These are phyloP conservation scores for Eleginops maclovinus DNA, from an alignment of 2,113 vertebrate genomes.

Conservation along the genomic window DNA sequence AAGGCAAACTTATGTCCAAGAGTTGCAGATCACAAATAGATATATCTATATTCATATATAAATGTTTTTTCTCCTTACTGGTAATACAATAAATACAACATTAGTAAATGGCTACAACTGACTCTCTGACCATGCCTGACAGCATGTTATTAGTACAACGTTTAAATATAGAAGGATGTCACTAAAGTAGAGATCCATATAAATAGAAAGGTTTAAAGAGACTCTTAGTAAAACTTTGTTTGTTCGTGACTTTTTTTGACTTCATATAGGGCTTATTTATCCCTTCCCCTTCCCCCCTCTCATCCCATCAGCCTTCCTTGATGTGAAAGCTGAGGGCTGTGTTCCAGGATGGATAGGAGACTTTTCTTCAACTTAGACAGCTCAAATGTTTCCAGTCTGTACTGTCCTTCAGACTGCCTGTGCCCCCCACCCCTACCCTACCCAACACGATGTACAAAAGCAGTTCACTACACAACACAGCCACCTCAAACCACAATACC, in stretches of 20 bases:
- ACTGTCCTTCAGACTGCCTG: conserved; percentile 13
- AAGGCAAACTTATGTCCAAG: conserved; percentile 77
- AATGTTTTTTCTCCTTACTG: conserved; percentile 79
- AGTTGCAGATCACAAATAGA: conserved; percentile 84
- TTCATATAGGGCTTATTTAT: conserved; percentile 44
- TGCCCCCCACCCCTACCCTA: conserved; percentile 16
- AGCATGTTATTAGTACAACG: conserved; percentile 85
- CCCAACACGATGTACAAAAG: conserved; percentile 73
- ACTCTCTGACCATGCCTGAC: conserved; percentile 80
- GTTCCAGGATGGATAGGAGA: conserved; percentile 69
- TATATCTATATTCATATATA: conserved; percentile 83
- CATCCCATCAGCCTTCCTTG: not conserved
- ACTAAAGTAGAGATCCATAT: conserved; percentile 80
- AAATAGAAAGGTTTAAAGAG: conserved; percentile 82
- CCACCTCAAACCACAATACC: conserved; percentile 79
- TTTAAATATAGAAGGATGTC: conserved; percentile 84
- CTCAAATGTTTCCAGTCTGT: conserved; percentile 62
- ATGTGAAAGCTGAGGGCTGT: conserved; percentile 45
- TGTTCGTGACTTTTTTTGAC: conserved; percentile 40
- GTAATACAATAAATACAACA: conserved; percentile 86
- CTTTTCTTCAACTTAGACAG: conserved; percentile 54
- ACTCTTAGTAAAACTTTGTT: conserved; percentile 78
- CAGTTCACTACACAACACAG: conserved; percentile 79
- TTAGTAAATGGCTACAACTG: conserved; percentile 85
- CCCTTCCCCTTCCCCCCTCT: not conserved